Percentiles rank a stretch among this genome's conserved stretches.
phyloP scores from a whole-genome alignment of 1,140 invertebrate species.

The Apocrypta bakeri region DNA sequence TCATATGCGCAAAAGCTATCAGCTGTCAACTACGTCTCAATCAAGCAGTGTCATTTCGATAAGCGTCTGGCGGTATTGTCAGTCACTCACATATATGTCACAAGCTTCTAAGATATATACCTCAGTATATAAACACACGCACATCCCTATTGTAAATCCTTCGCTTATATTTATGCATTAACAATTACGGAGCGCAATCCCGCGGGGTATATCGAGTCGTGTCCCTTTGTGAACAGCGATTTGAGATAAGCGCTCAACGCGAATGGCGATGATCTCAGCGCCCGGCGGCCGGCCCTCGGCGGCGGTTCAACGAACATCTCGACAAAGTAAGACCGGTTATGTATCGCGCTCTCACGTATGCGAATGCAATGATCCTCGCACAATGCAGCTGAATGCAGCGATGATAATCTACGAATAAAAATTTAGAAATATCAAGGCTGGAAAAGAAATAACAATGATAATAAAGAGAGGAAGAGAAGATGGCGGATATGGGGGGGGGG shows the following conservation, averaged over 20 bases:
- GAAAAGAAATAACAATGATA: neutral
- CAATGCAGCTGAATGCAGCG: constrained; percentile 24
- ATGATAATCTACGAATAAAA: constrained; percentile 31
- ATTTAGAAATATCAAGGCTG: constrained; percentile 23
- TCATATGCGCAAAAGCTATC: neutral
- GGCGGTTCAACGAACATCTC: constrained; percentile 49
- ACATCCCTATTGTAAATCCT: constrained; percentile 54
- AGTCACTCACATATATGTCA: constrained; percentile 33
- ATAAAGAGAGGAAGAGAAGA: neutral
- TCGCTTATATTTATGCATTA: constrained; percentile 61
- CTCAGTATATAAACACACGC: constrained; percentile 36
- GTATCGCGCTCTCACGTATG: neutral
- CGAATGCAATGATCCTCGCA: constrained; percentile 23
- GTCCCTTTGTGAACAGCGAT: constrained; percentile 56
- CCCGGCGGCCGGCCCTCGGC: constrained; percentile 21
- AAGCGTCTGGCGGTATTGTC: constrained; percentile 53
- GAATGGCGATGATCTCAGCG: constrained; percentile 57
- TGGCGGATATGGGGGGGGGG: too few species aligned
- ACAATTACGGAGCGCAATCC: constrained; percentile 55
- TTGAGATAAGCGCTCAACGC: constrained; percentile 59
- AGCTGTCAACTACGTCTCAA: constrained; percentile 55
- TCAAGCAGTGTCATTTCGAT: constrained; percentile 54
- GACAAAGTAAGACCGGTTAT: constrained; percentile 46
- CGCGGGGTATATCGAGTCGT: constrained; percentile 52
- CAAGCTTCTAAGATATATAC: constrained; percentile 21